Evolutionary conservation across 2,888 invertebrate genomes (phyloP), one percentile per base, ranked within the genome.

Genomic region (Agrilus cyanescens): DNA sequence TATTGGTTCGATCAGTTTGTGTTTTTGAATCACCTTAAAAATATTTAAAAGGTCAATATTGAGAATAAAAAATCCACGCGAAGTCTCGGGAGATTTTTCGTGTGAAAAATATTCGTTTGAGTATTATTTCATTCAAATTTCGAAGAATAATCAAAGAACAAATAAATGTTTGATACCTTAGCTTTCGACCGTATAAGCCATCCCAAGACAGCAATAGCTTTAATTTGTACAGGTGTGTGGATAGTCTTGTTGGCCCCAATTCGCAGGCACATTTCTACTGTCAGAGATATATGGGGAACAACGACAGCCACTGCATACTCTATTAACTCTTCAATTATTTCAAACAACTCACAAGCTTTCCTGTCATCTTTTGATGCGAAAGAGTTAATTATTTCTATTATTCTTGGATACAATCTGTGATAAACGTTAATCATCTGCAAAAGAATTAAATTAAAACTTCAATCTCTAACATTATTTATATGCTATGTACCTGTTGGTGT

Each of bases 1-100:
- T 12, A 82, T 80, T 1, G 82, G 81, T 48, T 78, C 75, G 18
- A 84, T 70, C 38, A 86, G 62, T 57, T 84, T 81, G 53, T 80
- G 73, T 57, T 85, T 85, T 44, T 82, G 68, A 38, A 82, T 67
- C 3, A 73, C 57, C 60, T 61, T 41, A 41, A 44, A 45, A 44
- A 16, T 36, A 38, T 36, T 32, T 40, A 29, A 12, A 16, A 33
- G 16, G 31, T 39, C 32, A 6, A 32, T 12, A 39, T 10, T n/a
- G 25, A 33, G 12, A 13, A 33, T 33, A 8, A 13, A 32, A 15
- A 31, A 29, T 8, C 18, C 8, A 40, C 10, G 12, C 12, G 16
- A 5, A 3, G 12, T 14, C 12, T 37, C 12, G 10, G 4, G 37
- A 18, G 37, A 37, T 10, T 15, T 6, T n/a, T n/a, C n/a, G n/a